Base-by-base conservation (phyloP, 2,888 invertebrate species). In the Melanargia galathea region DNA sequence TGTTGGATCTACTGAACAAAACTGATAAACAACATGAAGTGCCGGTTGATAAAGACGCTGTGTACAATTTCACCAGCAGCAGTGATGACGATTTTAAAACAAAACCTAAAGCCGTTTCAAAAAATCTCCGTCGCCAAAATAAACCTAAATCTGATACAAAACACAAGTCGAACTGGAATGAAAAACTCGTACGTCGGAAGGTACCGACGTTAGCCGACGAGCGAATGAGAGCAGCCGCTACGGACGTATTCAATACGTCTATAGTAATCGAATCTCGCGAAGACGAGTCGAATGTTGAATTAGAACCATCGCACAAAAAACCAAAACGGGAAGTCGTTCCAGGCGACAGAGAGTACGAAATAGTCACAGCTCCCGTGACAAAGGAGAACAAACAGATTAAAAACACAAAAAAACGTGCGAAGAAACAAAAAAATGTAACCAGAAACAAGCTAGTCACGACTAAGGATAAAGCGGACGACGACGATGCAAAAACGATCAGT, bases 41-140 rank as follows among this genome's bases (percentile, higher is more conserved):
- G 20, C 10, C 82, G 1, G 80, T 66, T 0, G 75, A 67, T 16
- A 77, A 82, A n/a, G 16, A 73, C 0, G 73, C 72, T 0, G 67
- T 83, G 1, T 89, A 82, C 64, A 87, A 90, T 64, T 87, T 78
- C 48, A 78, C 83, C 0, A 83, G 83, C 58, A 89, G 86, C n/a
- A 89, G 86, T 64, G 89, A 88, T 24, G 86, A 87, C 63, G 79
- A 81, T 35, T 2, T 5, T 2, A 5, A 26, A 26, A 2, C 24
- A 26, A 26, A 30, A 45, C 13, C 11, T 10, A 20, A 59, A 33
- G 5, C 43, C 18, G 16, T 16, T 18, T 18, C 24, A 20, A 30
- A 30, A 16, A 2, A n/a, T 7, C n/a, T n/a, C n/a, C n/a, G n/a
- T n/a, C n/a, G n/a, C n/a, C n/a, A n/a, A n/a, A n/a, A n/a, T n/a